Base-by-base conservation (phyloP, 2,113 vertebrate species). In the Chaetodon trifascialis region DNA sequence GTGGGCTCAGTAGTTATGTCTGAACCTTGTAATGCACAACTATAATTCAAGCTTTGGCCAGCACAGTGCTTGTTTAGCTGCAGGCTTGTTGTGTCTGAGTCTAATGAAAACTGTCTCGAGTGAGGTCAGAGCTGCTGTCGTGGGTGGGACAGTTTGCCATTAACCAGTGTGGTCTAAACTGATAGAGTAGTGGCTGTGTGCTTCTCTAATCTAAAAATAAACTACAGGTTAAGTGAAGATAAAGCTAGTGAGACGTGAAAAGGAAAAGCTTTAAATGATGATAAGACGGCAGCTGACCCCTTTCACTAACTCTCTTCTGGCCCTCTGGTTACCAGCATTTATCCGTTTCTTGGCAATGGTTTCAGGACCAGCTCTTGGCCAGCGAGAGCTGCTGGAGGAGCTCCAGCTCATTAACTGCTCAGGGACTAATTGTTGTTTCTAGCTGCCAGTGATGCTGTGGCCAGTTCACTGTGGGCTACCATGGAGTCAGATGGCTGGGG, bases 381-480 rank as follows among this genome's bases (percentile, higher is more conserved):
- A 6, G 25, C 25, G 46, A 34, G 67, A n/a, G 78, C 44, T 1
- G 9, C 72, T 90, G 89, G 86, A 85, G 68, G 4, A 7, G 38
- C 63, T 86, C 88, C 89, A 91, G 83, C 73, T 82, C 83, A 86
- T 90, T 80, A 85, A 63, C 76, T 56, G 70, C 85, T 83, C 10
- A 7, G 64, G 72, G 64, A 54, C 82, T 81, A 86, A 88, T 86
- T 85, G 82, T 44, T 70, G 64, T 23, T 17, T 42, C 4, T 46
- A 80, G 65, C 19, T 79, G 84, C 87, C 88, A 89, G 74, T 16
- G 67, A 83, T 16, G 47, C 76, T 77, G 77, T 1, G 63, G 82
- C 84, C 84, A 87, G 79, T 71, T 73, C 71, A 23, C 80, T 49
- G 90, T 70, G 79, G 60, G 86, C 71, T 38, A 16, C 58, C 78